Percentiles rank a stretch among this genome's conserved stretches.
Conservation (phyloP, 2,113 vertebrate genomes). For the Neofelis nebulosa region DNA sequence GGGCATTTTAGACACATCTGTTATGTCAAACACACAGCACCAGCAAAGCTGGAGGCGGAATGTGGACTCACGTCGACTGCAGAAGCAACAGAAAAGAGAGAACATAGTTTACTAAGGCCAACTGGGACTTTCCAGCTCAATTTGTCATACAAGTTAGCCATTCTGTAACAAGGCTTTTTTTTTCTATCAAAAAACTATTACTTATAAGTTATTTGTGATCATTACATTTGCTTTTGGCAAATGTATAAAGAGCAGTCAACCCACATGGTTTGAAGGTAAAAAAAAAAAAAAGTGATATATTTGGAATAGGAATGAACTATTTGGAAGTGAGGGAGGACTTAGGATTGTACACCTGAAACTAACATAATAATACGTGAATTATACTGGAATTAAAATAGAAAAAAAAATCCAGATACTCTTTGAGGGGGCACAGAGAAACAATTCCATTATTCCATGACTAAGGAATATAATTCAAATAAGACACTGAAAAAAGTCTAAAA, state of each 20-base stretch:
- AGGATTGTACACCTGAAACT: background rate
- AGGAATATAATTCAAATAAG: background rate
- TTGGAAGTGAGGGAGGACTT: background rate
- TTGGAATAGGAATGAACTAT: slow-evolving; percentile 1
- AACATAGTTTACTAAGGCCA: background rate
- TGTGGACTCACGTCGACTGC: background rate
- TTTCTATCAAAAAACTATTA: background rate
- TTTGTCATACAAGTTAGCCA: background rate
- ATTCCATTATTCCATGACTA: background rate
- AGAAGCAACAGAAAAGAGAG: background rate
- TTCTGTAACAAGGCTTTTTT: background rate
- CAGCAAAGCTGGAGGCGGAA: background rate
- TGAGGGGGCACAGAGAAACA: background rate
- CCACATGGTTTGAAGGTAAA: background rate
- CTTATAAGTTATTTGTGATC: background rate
- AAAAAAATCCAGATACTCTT: background rate
- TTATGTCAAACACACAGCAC: background rate
- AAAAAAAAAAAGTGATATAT: background rate
- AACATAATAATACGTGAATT: background rate
- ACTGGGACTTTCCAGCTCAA: background rate
- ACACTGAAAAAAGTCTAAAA: background rate
- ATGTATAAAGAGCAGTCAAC: background rate
- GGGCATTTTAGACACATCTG: background rate
- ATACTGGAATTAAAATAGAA: background rate
- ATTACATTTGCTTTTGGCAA: background rate